Conservation (phyloP, 2,113 vertebrate genomes). For the Takifugu flavidus region DNA sequence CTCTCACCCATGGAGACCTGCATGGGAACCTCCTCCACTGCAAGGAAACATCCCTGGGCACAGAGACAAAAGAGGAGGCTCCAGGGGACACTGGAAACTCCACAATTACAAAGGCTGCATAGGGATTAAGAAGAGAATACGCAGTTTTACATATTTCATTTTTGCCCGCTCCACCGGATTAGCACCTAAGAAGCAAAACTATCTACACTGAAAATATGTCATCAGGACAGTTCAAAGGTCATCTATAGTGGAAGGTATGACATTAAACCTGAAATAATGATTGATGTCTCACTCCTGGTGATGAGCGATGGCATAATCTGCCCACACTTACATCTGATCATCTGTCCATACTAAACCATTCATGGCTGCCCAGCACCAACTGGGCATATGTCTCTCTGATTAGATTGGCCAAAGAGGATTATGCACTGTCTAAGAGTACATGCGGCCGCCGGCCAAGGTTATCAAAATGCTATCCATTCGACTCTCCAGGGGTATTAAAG, state of each 20-base stretch:
- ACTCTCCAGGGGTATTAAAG: conserved; percentile 26
- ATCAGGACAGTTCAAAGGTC: conserved; percentile 17
- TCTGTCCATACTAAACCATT: conserved; percentile 57
- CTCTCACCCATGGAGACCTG: conserved; percentile 27
- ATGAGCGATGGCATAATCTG: conserved; percentile 41
- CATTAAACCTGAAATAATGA: conserved; percentile 49
- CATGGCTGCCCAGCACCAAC: conserved; percentile 39
- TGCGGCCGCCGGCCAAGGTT: conserved; percentile 25
- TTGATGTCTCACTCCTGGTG: conserved; percentile 37
- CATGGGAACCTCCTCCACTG: conserved; percentile 9
- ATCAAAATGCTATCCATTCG: conserved; percentile 38
- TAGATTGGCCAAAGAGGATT: conserved; percentile 68
- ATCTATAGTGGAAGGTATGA: conserved; percentile 15
- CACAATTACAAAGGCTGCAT: too few relatives aligned
- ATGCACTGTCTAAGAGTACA: conserved; percentile 47
- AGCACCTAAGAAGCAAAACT: neutral
- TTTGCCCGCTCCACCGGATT: too few relatives aligned
- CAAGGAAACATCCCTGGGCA: conserved; percentile 23
- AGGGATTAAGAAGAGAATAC: neutral
- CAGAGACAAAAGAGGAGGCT: too few relatives aligned
- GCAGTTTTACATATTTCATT: neutral
- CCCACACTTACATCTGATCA: conserved; percentile 51
- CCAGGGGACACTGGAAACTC: conserved; percentile 6
- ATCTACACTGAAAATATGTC: neutral
- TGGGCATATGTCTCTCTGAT: conserved; percentile 58